Evolutionary conservation across 2,113 vertebrate genomes (phyloP).

Genomic region (Chloebia gouldiae): DNA sequence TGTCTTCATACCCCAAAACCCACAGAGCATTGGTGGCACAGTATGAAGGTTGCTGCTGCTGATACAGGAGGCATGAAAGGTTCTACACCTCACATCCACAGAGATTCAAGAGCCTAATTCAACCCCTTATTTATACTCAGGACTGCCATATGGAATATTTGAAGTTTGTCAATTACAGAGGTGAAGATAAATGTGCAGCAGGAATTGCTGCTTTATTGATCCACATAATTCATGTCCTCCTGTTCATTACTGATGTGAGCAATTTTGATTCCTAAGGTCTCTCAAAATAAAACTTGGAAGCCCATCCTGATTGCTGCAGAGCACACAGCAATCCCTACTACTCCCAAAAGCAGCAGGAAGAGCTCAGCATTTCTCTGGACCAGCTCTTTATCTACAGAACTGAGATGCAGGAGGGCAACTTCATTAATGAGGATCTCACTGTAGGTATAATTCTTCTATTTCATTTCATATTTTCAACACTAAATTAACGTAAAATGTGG

Average conservation of each 20-base stretch:
- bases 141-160: background rate
- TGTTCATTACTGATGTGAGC: background rate
- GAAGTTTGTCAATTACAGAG: background rate
- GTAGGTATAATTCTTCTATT: background rate
- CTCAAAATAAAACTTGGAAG: background rate
- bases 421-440: background rate
- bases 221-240: background rate
- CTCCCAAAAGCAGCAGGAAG: background rate
- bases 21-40: background rate
- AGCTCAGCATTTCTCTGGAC: background rate
- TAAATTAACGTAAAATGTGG: background rate
- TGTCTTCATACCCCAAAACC: background rate
- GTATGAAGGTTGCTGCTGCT: background rate
- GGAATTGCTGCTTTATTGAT: background rate
- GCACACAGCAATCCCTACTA: background rate
- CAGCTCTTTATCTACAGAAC: background rate
- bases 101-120: background rate
- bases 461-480: background rate
- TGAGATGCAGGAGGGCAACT: background rate
- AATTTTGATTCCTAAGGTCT: background rate
- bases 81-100: background rate
- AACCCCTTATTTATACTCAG: background rate
- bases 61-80: background rate
- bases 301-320: background rate
- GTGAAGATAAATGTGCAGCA: background rate